phyloP scores from a whole-genome alignment of 2,888 invertebrate species.

The Nomada fucata region DNA sequence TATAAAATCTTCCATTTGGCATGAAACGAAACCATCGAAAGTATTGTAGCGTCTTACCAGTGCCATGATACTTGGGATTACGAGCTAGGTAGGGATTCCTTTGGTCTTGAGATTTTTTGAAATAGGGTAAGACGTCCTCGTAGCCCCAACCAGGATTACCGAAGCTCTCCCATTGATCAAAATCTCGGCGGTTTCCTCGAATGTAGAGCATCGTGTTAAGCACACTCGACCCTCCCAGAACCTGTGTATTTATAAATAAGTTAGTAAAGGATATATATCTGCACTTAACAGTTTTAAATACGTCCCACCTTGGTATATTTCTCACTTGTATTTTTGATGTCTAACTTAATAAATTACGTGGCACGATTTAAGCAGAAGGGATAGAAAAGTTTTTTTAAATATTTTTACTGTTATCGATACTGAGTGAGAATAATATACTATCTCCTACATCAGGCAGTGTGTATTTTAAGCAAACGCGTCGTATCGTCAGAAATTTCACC shows the following conservation, averaged over 20 bases:
- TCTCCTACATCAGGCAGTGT: neutral
- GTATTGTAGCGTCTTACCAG: constrained; percentile 85
- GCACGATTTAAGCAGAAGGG: too few species aligned
- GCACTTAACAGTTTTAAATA: neutral
- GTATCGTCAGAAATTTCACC: too few species aligned
- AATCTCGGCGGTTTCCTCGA: constrained; percentile 94
- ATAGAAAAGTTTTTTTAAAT: too few species aligned
- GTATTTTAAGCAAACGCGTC: neutral
- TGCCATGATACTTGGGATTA: constrained; percentile 89
- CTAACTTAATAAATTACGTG: too few species aligned
- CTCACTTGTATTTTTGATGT: too few species aligned
- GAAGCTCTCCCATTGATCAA: constrained; percentile 93
- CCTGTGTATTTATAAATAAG: constrained; percentile 75
- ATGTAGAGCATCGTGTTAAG: constrained; percentile 97
- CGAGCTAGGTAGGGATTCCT: constrained; percentile 94
- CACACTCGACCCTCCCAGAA: constrained; percentile 94
- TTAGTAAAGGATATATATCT: neutral
- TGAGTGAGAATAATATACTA: neutral
- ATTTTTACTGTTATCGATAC: neutral
- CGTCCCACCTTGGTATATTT: too few species aligned
- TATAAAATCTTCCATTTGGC: too few species aligned
- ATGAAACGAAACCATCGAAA: neutral
- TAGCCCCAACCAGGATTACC: constrained; percentile 96
- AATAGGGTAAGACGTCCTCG: constrained; percentile 92
- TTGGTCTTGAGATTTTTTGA: constrained; percentile 94